These are phyloP conservation scores for Cettia cetti DNA, from an alignment of 2,113 vertebrate species.

Conservation along the genomic window DNA sequence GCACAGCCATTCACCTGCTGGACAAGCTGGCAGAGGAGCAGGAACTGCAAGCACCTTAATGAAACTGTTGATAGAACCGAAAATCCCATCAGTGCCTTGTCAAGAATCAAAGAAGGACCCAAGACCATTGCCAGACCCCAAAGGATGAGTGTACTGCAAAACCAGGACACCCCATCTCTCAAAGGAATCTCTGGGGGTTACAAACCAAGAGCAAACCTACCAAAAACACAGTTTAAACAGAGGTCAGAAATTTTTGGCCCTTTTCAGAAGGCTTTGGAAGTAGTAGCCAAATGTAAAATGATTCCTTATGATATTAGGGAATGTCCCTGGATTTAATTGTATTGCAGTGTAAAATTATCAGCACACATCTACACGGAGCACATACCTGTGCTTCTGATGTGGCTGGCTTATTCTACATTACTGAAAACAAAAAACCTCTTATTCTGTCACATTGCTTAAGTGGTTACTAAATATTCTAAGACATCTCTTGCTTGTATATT, in stretches of 20 bases:
- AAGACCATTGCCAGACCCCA: neutral
- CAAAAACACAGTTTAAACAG: neutral
- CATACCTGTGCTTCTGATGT: neutral
- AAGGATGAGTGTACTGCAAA: neutral
- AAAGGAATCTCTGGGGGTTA: neutral
- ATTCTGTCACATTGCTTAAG: neutral
- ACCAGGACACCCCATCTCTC: neutral
- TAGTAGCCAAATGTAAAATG: neutral
- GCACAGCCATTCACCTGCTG: neutral
- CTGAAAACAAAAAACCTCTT: neutral
- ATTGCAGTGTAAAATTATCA: neutral
- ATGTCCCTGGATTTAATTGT: neutral
- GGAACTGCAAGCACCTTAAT: neutral
- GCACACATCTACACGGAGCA: neutral
- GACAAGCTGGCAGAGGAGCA: neutral
- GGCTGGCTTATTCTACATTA: neutral
- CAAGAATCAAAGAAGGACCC: neutral
- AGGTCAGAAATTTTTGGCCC: neutral
- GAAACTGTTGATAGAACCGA: neutral
- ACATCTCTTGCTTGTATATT: neutral
- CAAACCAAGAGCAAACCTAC: neutral
- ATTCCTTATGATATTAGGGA: neutral
- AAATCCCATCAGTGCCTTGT: neutral
- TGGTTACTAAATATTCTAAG: neutral
- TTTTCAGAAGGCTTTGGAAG: neutral